Evolutionary conservation across 2,797 vertebrate genomes (phyloP).

Genomic region (Aldrovandia affinis): DNA sequence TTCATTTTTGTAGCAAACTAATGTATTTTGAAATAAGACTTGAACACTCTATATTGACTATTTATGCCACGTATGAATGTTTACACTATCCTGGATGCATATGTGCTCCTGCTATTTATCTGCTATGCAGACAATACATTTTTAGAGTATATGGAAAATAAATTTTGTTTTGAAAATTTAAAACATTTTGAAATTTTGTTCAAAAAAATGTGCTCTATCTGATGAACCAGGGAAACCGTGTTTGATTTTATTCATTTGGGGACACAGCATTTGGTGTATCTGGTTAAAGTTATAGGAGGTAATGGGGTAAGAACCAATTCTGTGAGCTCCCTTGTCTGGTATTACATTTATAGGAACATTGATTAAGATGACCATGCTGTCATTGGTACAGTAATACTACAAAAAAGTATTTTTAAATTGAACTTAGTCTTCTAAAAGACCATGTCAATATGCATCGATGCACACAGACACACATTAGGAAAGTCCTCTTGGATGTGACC

Average conservation of each 20-base stretch:
- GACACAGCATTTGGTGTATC: neutral
- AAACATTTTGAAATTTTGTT: slow-evolving; percentile 33
- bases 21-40: slow-evolving; percentile 65
- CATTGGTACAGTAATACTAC: neutral
- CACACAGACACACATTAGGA: too few relatives aligned
- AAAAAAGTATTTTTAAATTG: neutral
- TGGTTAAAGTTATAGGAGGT: neutral
- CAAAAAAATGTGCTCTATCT: neutral
- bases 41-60: slow-evolving; percentile 73
- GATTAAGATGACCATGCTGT: too few relatives aligned
- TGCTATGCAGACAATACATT: slow-evolving; percentile 79
- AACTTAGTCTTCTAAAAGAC: neutral
- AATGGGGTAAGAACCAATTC: neutral
- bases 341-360: neutral
- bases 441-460: too few relatives aligned
- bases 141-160: slow-evolving; percentile 73
- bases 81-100: slow-evolving; percentile 78
- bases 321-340: neutral
- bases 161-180: slow-evolving; percentile 76
- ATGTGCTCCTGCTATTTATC: slow-evolving; percentile 69
- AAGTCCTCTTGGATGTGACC: too few relatives aligned
- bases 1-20: slow-evolving; percentile 74
- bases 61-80: slow-evolving; percentile 75
- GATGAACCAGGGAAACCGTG: neutral
- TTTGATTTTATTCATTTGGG: neutral